Percentiles rank a stretch among this genome's conserved stretches.
phyloP scores from a whole-genome alignment of 1,140 invertebrate genomes.

The Harlomillsia oculata region DNA sequence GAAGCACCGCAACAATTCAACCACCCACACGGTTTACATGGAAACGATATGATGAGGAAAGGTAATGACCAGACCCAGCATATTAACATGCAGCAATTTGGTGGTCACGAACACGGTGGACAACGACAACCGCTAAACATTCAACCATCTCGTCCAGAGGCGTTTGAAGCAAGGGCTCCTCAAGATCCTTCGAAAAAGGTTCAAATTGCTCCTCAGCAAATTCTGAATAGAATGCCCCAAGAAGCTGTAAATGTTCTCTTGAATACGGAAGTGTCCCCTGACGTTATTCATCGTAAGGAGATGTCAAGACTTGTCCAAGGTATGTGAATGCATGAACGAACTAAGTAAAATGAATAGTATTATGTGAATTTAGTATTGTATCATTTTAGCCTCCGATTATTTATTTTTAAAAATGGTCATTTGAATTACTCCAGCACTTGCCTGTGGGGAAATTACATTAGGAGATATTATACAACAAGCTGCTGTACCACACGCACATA shows the following conservation, averaged over 20 bases:
- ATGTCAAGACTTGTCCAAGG: constrained; percentile 62
- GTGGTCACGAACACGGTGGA: no score
- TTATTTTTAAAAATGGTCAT: background rate
- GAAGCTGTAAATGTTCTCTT: constrained; percentile 49
- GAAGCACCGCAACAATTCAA: no score
- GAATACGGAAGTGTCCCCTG: constrained; percentile 44
- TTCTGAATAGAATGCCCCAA: constrained; percentile 42
- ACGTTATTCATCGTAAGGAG: constrained; percentile 58
- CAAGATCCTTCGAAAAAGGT: background rate
- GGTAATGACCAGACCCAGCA: no score
- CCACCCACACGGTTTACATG: no score
- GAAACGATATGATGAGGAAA: no score
- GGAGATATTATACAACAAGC: constrained; percentile 64
- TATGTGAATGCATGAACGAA: constrained; percentile 35
- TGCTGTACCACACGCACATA: background rate
- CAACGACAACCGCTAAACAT: no score
- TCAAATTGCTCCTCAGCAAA: background rate
- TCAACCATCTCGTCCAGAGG: no score
- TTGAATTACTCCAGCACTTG: constrained; percentile 45
- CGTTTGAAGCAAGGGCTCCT: no score
- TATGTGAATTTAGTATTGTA: background rate
- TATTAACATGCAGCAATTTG: no score
- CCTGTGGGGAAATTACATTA: constrained; percentile 60
- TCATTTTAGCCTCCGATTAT: background rate
- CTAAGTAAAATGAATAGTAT: no score